phyloP scores from a whole-genome alignment of 2,113 vertebrate genomes.

The Clarias magur region DNA sequence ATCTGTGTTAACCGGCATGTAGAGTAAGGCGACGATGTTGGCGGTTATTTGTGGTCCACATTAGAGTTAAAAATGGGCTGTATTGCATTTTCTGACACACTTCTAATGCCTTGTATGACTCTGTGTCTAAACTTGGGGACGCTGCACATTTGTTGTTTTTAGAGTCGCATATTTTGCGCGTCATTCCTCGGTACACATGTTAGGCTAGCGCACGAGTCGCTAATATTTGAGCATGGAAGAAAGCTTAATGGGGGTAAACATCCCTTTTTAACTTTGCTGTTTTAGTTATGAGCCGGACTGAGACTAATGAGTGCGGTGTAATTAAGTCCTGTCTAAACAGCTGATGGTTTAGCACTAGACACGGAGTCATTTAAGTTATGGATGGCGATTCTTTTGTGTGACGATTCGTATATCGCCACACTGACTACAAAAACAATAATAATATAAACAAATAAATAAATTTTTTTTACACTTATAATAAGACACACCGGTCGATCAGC shows the following conservation, averaged over 20 bases:
- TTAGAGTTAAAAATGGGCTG: slow-evolving; percentile 53
- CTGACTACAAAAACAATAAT: too few relatives aligned
- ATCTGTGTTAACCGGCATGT: background rate
- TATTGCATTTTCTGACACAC: slow-evolving; percentile 30
- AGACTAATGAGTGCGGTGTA: slow-evolving; percentile 16
- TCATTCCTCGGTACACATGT: slow-evolving; percentile 33
- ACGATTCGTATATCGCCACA: too few relatives aligned
- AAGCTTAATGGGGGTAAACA: slow-evolving; percentile 25
- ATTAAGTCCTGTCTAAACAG: background rate
- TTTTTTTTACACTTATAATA: too few relatives aligned
- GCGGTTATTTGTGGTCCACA: slow-evolving; percentile 48
- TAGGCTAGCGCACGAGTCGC: slow-evolving; percentile 39
- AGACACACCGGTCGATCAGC: too few relatives aligned
- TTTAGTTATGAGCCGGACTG: background rate
- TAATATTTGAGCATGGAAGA: slow-evolving; percentile 32
- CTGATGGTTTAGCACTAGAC: background rate
- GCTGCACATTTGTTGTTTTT: slow-evolving; percentile 56
- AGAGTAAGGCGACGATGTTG: background rate
- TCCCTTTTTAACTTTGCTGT: background rate
- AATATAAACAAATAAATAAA: too few relatives aligned
- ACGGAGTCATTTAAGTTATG: too few relatives aligned
- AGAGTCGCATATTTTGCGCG: slow-evolving; percentile 39
- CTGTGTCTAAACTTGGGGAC: slow-evolving; percentile 44
- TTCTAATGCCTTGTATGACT: slow-evolving; percentile 25
- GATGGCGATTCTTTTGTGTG: too few relatives aligned